Conservation (phyloP, 2,888 invertebrate genomes). For the Cerceris ruficornis region DNA sequence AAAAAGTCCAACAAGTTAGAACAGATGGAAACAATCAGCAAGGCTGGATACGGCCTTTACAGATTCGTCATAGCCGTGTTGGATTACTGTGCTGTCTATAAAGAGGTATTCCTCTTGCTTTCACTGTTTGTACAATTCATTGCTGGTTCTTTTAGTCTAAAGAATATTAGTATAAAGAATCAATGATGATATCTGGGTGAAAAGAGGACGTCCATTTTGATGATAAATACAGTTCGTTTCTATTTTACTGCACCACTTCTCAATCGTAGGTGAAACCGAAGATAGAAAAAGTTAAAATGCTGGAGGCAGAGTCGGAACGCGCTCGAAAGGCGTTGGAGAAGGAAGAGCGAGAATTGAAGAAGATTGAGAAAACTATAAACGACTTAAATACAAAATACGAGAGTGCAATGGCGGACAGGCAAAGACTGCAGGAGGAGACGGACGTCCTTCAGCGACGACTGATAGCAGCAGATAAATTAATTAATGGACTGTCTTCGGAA, state of each 20-base stretch:
- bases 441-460: slow-evolving; percentile 91
- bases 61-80: slow-evolving; percentile 94
- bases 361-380: slow-evolving; percentile 87
- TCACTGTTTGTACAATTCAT: not conserved
- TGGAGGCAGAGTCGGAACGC: slow-evolving; percentile 88
- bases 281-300: slow-evolving; percentile 90
- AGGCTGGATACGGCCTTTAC: slow-evolving; percentile 92
- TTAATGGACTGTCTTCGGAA: slow-evolving; percentile 93
- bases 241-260: not conserved
- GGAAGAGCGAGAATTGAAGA: slow-evolving; percentile 84
- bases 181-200: too few species aligned
- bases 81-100: slow-evolving; percentile 93
- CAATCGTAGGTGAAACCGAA: slow-evolving; percentile 86
- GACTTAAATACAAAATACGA: slow-evolving; percentile 90
- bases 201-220: too few species aligned
- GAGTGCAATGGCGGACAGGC: slow-evolving; percentile 87
- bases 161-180: too few species aligned
- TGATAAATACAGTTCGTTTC: not conserved
- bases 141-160: too few species aligned
- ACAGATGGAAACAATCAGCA: slow-evolving; percentile 92
- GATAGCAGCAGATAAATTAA: slow-evolving; percentile 93
- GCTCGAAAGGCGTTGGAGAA: slow-evolving; percentile 84
- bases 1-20: slow-evolving; percentile 88
- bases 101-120: slow-evolving; percentile 84
- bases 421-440: slow-evolving; percentile 90